A percentile compares a stretch with the other conserved stretches of the same genome.
Conservation (phyloP, 2,888 invertebrate genomes). For the Drosophila vallismaia region DNA sequence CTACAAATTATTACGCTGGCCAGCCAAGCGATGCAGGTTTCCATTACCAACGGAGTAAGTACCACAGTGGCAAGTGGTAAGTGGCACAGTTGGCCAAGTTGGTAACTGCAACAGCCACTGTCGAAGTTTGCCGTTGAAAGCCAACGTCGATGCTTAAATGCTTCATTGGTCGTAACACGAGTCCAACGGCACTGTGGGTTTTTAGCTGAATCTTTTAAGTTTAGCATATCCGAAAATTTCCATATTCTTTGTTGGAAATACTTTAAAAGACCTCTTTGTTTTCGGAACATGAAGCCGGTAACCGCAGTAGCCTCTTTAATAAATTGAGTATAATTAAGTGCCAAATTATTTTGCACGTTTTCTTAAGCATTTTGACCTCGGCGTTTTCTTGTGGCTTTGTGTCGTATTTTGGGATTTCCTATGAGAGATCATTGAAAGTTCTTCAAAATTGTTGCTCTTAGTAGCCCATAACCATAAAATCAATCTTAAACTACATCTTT, state of each 20-base stretch:
- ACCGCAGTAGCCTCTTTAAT: constrained; percentile 27
- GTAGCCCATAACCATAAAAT: background rate
- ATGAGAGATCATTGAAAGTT: constrained; percentile 14
- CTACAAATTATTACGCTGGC: constrained; percentile 75
- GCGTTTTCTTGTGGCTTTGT: constrained; percentile 17
- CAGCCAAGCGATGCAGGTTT: constrained; percentile 81
- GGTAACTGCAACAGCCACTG: constrained; percentile 36
- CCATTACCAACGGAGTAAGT: constrained; percentile 71
- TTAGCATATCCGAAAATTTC: no score
- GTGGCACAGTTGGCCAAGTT: constrained; percentile 40
- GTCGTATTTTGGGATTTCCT: constrained; percentile 27
- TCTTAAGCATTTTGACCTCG: constrained; percentile 33
- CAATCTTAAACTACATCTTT: background rate
- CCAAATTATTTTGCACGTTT: constrained; percentile 38
- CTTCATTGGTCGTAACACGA: constrained; percentile 55
- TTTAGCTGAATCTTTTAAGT: background rate
- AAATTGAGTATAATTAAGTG: constrained; percentile 34
- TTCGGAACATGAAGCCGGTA: constrained; percentile 11
- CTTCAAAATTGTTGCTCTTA: background rate
- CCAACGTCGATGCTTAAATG: constrained; percentile 63
- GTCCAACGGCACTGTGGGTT: constrained; percentile 16
- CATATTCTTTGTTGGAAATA: background rate
- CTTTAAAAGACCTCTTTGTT: constrained; percentile 11
- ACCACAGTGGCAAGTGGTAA: constrained; percentile 13
- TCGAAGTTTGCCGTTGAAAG: constrained; percentile 64